Conservation (phyloP, 2,888 invertebrate genomes). For the Lycia hirtaria region DNA sequence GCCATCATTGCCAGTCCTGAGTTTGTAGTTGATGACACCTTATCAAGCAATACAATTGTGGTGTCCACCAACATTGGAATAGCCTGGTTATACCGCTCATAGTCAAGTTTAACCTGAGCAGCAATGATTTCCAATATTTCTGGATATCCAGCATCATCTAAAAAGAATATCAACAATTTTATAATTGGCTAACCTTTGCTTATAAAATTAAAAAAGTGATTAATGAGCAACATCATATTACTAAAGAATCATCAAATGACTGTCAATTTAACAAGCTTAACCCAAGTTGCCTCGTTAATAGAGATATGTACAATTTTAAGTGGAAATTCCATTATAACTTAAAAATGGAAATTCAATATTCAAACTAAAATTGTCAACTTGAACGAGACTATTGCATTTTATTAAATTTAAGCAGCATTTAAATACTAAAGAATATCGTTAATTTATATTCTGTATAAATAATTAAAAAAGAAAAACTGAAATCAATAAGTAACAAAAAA, state of each 20-base stretch:
- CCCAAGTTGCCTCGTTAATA: constrained; percentile 65
- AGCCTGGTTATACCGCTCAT: constrained; percentile 44
- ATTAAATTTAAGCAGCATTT: background rate
- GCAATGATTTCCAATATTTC: constrained; percentile 41
- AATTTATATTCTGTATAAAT: background rate
- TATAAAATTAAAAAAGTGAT: background rate
- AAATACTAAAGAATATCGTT: background rate
- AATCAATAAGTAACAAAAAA: background rate
- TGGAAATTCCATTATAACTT: constrained; percentile 44
- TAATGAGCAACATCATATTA: constrained; percentile 70
- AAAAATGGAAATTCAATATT: constrained; percentile 39
- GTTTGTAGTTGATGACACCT: constrained; percentile 38
- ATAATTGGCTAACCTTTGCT: background rate
- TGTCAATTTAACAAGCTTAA: constrained; percentile 57
- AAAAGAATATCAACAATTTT: constrained; percentile 5
- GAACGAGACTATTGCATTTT: constrained; percentile 55
- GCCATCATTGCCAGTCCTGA: constrained; percentile 42
- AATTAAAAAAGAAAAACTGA: constrained; percentile 1
- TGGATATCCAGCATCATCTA: constrained; percentile 2
- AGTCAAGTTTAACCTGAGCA: constrained; percentile 42
- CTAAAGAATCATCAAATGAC: constrained; percentile 73
- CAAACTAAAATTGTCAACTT: constrained; percentile 41
- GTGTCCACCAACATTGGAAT: constrained; percentile 52
- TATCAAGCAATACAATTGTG: constrained; percentile 47
- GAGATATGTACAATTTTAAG: constrained; percentile 45